Base-by-base conservation (phyloP, 23 tunicate genomes). In the Ciona savignyi region DNA sequence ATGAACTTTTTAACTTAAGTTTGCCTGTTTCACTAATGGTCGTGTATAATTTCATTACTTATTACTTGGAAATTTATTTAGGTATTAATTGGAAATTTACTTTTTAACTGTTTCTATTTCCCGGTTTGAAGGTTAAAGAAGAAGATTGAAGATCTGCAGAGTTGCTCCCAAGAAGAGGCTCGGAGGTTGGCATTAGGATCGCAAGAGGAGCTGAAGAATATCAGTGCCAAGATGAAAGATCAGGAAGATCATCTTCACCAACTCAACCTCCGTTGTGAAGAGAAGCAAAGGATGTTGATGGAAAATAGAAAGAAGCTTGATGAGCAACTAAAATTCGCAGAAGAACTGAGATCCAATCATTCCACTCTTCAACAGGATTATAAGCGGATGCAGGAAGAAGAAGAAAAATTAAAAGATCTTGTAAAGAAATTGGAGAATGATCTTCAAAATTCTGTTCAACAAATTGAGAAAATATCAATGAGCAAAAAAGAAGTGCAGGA, bases 171-270 rank as follows among this genome's bases (percentile, higher is more conserved):
- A 63, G 27, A 80, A 71, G 60, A 72, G 25, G 21, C 33, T 2
- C 30, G 25, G 62, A 71, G 68, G 20, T 62, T 63, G 4, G 63
- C 2, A 20, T 3, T 24, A 28, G 56, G 42, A 65, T 68, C 64
- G 25, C 29, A 65, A 4, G 29, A 0, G 19, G 85, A 81, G n/a
- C 6, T 48, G 30, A 34, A 35, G 21, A 1, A n/a, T 26, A 24
- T 81, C 63, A 73, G 26, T n/a, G 62, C 3, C 4, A 73, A 48
- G 78, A 27, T 65, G 2, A 35, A 81, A 35, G 66, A 48, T 1
- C 73, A 81, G 74, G 78, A 73, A 29, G 48, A 33, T 0, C 21
- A n/a, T 1, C n/a, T 73, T 3, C 67, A 61, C 11, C 23, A 73
- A 4, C 49, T 81, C 23, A 23, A 35, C 0, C 29, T 1, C 0